A percentile compares a stretch with the other conserved stretches of the same genome.
phyloP scores from a whole-genome alignment of 2,888 invertebrate species.

The Scaptodrosophila latifasciaeformis region DNA sequence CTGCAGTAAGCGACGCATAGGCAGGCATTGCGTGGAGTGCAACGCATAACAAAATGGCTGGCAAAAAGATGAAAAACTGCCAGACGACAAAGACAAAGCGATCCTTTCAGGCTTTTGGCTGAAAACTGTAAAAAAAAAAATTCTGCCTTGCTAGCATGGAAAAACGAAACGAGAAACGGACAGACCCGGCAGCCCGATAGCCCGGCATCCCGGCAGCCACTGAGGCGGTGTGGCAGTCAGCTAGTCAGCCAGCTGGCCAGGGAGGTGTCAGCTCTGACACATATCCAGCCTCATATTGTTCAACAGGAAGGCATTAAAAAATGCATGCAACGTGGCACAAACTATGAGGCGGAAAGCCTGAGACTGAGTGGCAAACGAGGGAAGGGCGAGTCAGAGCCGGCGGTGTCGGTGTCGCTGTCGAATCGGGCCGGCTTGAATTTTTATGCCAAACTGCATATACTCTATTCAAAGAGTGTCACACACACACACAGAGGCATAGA shows the following conservation, averaged over 20 bases:
- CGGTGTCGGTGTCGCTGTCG: background rate
- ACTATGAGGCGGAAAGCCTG: slow-evolving; percentile 6
- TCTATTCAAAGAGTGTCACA: no score
- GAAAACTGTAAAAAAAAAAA: no score
- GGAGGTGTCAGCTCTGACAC: slow-evolving; percentile 39
- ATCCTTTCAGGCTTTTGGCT: no score
- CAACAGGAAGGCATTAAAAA: slow-evolving; percentile 48
- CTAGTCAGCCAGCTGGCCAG: background rate
- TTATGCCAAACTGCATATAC: no score
- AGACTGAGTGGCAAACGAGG: background rate
- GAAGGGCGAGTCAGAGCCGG: background rate
- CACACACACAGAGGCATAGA: background rate
- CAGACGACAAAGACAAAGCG: slow-evolving; percentile 7
- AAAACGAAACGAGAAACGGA: no score
- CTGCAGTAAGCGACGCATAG: slow-evolving; percentile 33
- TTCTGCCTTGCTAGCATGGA: no score
- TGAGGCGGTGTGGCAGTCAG: background rate
- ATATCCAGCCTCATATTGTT: slow-evolving; percentile 36
- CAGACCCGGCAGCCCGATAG: no score
- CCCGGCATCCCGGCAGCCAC: no score
- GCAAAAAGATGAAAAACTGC: slow-evolving; percentile 28
- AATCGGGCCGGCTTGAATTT: no score
- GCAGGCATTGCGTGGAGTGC: slow-evolving; percentile 5
- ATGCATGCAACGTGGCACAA: slow-evolving; percentile 38
- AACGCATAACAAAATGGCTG: slow-evolving; percentile 9